A percentile compares a stretch with the other conserved stretches of the same genome.
Evolutionary conservation across 2,113 vertebrate genomes (phyloP).

Genomic region (Gasterosteus nipponicus): DNA sequence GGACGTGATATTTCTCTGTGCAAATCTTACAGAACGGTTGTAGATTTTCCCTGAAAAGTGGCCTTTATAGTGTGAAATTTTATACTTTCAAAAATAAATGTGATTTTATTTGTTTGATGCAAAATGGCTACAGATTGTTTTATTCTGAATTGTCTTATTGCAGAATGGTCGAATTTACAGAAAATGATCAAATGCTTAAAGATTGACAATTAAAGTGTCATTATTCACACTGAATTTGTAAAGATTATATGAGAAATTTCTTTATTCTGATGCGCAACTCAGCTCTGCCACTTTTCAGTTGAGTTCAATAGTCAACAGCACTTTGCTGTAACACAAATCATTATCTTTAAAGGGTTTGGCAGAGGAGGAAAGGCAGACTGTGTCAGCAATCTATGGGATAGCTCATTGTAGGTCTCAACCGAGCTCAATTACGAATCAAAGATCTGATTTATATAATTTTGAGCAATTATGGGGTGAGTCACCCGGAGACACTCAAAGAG

Average conservation of each 20-base stretch:
- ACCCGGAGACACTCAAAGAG: conserved; percentile 11
- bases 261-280: neutral
- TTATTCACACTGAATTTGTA: neutral
- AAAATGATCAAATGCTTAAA: neutral
- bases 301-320: neutral
- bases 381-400: conserved; percentile 14
- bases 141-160: neutral
- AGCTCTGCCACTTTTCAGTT: neutral
- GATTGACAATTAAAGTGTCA: neutral
- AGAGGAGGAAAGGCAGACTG: neutral
- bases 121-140: conserved; percentile 50
- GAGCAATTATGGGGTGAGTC: conserved; percentile 37
- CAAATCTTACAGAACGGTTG: conserved; percentile 80
- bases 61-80: conserved; percentile 88
- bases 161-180: neutral
- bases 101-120: conserved; percentile 85
- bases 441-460: conserved; percentile 47
- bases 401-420: neutral
- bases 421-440: conserved; percentile 42
- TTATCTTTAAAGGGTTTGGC: neutral
- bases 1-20: conserved; percentile 74
- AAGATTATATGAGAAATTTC: neutral
- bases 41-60: conserved; percentile 84
- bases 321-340: neutral
- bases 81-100: conserved; percentile 89